Conservation (phyloP, 2,113 vertebrate species). For the Aix galericulata region DNA sequence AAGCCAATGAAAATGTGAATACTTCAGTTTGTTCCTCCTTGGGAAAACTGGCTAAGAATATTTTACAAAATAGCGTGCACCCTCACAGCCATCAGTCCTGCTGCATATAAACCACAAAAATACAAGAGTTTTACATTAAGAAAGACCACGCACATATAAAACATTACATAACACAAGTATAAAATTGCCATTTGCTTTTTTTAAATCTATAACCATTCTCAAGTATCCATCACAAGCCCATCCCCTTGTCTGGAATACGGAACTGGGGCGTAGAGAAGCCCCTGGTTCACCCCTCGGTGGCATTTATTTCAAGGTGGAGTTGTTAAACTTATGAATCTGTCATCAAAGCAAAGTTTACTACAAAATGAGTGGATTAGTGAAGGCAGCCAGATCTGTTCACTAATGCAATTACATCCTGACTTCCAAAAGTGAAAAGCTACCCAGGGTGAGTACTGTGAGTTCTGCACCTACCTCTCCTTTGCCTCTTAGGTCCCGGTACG, state of each 20-base stretch:
- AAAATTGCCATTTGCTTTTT: constrained; percentile 82
- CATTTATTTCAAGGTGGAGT: neutral
- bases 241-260: constrained; percentile 59
- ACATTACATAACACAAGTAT: constrained; percentile 91
- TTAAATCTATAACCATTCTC: constrained; percentile 62
- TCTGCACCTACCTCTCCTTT: neutral
- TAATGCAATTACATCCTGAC: accelerated
- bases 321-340: constrained; percentile 17
- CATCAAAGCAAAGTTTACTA: constrained; percentile 12
- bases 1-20: constrained; percentile 78
- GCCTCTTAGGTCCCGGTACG: accelerated
- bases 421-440: neutral
- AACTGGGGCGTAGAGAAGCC: neutral
- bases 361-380: accelerated
- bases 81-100: constrained; percentile 90
- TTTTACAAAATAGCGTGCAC: constrained; percentile 91
- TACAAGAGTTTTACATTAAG: constrained; percentile 91
- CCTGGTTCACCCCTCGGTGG: neutral
- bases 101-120: constrained; percentile 95
- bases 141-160: constrained; percentile 97
- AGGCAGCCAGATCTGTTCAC: neutral
- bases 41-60: constrained; percentile 75
- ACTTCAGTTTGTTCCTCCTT: constrained; percentile 14
- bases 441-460: neutral
- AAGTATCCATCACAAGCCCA: constrained; percentile 52